phyloP scores from a whole-genome alignment of 2,888 invertebrate genomes.

The Bembecia ichneumoniformis region DNA sequence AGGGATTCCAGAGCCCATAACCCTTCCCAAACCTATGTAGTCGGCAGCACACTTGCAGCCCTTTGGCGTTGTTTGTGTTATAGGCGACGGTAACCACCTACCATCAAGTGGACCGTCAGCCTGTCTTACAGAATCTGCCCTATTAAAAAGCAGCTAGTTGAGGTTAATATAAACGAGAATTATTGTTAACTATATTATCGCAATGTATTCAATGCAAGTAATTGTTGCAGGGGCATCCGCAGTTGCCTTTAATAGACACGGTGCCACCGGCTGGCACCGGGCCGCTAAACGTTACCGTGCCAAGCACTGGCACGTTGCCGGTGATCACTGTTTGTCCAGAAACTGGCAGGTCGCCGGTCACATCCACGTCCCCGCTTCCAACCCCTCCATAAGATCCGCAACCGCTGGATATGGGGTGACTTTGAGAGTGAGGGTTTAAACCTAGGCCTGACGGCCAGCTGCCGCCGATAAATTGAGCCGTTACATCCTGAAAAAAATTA shows the following conservation, averaged over 20 bases:
- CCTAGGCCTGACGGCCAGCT: background rate
- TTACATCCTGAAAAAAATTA: background rate
- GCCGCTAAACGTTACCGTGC: slow-evolving; percentile 23
- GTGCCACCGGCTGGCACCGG: slow-evolving; percentile 22
- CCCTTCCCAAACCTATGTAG: too few relatives aligned
- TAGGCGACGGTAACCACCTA: too few relatives aligned
- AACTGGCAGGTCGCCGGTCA: background rate
- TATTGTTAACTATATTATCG: too few relatives aligned
- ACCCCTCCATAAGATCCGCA: background rate
- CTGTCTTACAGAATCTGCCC: too few relatives aligned
- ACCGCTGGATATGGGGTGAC: background rate
- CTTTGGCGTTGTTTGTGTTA: too few relatives aligned
- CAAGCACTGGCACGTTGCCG: slow-evolving; percentile 26
- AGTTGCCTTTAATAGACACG: slow-evolving; percentile 23
- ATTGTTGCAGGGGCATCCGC: slow-evolving; percentile 15
- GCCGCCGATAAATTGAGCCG: background rate
- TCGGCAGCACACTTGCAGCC: too few relatives aligned
- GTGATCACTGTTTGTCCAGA: slow-evolving; percentile 20
- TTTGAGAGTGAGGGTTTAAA: background rate
- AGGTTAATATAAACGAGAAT: too few relatives aligned
- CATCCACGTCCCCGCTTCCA: background rate
- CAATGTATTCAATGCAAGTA: too few relatives aligned
- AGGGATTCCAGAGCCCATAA: too few relatives aligned
- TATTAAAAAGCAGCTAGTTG: too few relatives aligned
- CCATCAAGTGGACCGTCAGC: too few relatives aligned